Evolutionary conservation across 1,140 invertebrate genomes (phyloP).

Genomic region (Lordiphosa mommai): DNA sequence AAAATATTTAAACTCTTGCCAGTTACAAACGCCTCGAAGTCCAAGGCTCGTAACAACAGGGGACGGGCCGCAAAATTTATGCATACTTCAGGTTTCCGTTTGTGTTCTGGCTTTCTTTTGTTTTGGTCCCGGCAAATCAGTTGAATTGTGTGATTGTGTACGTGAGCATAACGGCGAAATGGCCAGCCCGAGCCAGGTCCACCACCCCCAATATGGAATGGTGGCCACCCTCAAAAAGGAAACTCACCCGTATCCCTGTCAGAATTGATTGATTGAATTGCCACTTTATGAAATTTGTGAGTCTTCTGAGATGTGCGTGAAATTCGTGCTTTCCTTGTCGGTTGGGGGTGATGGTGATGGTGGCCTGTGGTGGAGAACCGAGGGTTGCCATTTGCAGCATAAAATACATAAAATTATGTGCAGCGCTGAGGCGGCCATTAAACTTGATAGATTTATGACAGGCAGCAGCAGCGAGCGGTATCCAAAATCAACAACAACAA

Average conservation of each 20-base stretch:
- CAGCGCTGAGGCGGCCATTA: conserved; percentile 78
- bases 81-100: background rate
- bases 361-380: conserved; percentile 6
- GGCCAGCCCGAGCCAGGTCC: conserved; percentile 18
- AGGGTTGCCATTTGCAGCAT: conserved; percentile 75
- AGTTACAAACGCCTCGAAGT: no score
- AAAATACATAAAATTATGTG: conserved; percentile 80
- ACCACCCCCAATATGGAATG: conserved; percentile 12
- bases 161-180: conserved; percentile 74
- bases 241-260: conserved; percentile 44
- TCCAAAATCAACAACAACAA: conserved; percentile 23
- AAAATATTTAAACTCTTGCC: conserved; percentile 68
- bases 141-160: conserved; percentile 76
- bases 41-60: no score
- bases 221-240: background rate
- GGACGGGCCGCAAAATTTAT: background rate
- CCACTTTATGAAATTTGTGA: conserved; percentile 80
- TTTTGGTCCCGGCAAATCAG: conserved; percentile 34
- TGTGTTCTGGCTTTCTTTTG: background rate
- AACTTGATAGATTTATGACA: conserved; percentile 79
- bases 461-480: conserved; percentile 27
- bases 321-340: conserved; percentile 51
- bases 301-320: conserved; percentile 79
- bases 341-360: conserved; percentile 8
- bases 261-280: conserved; percentile 80